These are phyloP conservation scores for Drosophila kanapiae DNA, from an alignment of 1,140 invertebrate species.

Conservation along the genomic window DNA sequence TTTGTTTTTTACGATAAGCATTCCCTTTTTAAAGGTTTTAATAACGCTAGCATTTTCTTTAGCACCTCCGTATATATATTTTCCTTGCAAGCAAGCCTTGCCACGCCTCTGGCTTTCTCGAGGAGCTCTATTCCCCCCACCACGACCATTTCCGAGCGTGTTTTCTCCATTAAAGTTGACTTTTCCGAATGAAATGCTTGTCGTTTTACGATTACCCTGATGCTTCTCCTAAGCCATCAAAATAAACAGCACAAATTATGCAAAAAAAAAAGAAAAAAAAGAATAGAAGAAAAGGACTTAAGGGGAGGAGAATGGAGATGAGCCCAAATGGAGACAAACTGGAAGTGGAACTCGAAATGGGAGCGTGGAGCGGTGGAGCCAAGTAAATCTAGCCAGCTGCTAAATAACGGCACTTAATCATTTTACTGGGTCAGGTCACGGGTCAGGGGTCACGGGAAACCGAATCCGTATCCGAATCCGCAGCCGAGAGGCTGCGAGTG, in stretches of 20 bases:
- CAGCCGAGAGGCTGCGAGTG: slow-evolving; percentile 5
- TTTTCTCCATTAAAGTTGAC: slow-evolving; percentile 42
- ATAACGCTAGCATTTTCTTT: too few relatives aligned
- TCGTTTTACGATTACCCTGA: slow-evolving; percentile 64
- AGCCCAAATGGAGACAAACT: slow-evolving; percentile 33
- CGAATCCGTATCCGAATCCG: slow-evolving; percentile 16
- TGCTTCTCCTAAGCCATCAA: slow-evolving; percentile 38
- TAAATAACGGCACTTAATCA: slow-evolving; percentile 77
- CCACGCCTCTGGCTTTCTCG: neutral
- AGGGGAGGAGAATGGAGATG: neutral
- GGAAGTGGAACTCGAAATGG: slow-evolving; percentile 19
- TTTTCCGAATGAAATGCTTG: slow-evolving; percentile 58
- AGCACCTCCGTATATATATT: too few relatives aligned
- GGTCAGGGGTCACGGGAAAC: slow-evolving; percentile 19
- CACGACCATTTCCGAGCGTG: neutral
- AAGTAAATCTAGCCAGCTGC: slow-evolving; percentile 60
- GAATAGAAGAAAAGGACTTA: neutral
- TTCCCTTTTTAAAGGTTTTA: too few relatives aligned
- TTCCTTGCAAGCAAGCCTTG: too few relatives aligned
- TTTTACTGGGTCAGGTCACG: slow-evolving; percentile 71
- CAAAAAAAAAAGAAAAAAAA: slow-evolving; percentile 13
- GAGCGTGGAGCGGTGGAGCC: slow-evolving; percentile 4
- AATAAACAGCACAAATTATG: slow-evolving; percentile 58
- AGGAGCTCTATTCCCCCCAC: neutral
- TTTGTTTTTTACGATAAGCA: too few relatives aligned